Evolutionary conservation across 2,797 vertebrate genomes (phyloP).

Genomic region (Numenius phaeopus): DNA sequence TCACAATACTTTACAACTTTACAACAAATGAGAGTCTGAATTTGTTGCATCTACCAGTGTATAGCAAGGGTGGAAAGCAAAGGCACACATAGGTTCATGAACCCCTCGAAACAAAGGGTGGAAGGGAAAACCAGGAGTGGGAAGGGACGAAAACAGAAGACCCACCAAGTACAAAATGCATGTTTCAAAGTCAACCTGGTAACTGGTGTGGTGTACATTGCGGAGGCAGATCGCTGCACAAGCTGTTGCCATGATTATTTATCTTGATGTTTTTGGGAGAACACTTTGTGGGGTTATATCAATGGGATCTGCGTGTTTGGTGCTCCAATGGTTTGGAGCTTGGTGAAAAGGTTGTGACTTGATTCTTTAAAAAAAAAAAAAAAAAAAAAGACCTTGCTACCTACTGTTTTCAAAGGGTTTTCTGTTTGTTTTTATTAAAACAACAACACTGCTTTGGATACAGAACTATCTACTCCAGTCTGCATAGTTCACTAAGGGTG

Average conservation of each 20-base stretch:
- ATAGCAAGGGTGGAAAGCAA: constrained; percentile 92
- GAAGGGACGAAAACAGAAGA: constrained; percentile 55
- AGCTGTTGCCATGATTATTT: constrained; percentile 41
- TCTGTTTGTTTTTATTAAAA: constrained; percentile 45
- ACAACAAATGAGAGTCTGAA: constrained; percentile 86
- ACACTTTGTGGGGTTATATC: background rate
- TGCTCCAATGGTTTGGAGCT: constrained; percentile 9
- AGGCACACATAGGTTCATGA: constrained; percentile 91
- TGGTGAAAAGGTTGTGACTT: constrained; percentile 7
- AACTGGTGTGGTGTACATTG: background rate
- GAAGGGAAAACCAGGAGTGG: background rate
- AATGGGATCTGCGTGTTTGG: background rate
- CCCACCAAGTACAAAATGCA: constrained; percentile 28
- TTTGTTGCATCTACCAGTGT: constrained; percentile 88
- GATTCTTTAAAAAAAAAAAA: background rate
- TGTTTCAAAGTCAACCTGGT: constrained; percentile 28
- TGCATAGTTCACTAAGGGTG: constrained; percentile 54
- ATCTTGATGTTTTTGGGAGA: background rate
- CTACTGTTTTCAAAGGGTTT: constrained; percentile 54
- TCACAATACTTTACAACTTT: constrained; percentile 97
- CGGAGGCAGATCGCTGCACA: background rate
- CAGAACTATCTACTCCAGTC: constrained; percentile 63
- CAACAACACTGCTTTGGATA: constrained; percentile 57
- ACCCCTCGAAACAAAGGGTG: constrained; percentile 76
- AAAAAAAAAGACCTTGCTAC: constrained; percentile 22